phyloP scores from a whole-genome alignment of 2,888 invertebrate genomes.

The Tiphia femorata region DNA sequence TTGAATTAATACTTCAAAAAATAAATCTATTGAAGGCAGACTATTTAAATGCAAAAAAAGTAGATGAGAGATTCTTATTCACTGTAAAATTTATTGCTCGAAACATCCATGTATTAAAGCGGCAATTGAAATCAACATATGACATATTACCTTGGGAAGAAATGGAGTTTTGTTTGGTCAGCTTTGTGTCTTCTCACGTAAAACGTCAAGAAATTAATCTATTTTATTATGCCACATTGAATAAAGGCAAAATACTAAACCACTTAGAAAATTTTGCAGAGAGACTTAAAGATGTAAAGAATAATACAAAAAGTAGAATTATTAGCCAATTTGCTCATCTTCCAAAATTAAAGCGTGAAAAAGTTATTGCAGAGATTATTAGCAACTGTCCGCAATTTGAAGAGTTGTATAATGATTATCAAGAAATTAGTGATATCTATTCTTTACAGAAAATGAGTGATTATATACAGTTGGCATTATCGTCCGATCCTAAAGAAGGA shows the following conservation, averaged over 20 bases:
- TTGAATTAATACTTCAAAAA: constrained; percentile 19
- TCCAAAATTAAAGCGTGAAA: constrained; percentile 20
- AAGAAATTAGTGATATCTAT: constrained; percentile 36
- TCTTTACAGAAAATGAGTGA: constrained; percentile 36
- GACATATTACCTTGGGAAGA: constrained; percentile 48
- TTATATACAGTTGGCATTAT: constrained; percentile 26
- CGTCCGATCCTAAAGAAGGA: constrained; percentile 19
- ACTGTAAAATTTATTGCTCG: constrained; percentile 29
- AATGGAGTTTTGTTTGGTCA: constrained; percentile 45
- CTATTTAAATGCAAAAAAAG: constrained; percentile 8
- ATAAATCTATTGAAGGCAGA: constrained; percentile 14
- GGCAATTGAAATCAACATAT: constrained; percentile 41
- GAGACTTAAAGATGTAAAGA: constrained; percentile 12
- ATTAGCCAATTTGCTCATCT: constrained; percentile 3
- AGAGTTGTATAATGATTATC: constrained; percentile 37
- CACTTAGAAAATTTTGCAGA: constrained; percentile 28
- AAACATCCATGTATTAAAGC: constrained; percentile 42
- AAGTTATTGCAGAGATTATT: constrained; percentile 11
- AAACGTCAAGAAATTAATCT: constrained; percentile 31
- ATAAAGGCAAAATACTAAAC: constrained; percentile 22
- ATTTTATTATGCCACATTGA: constrained; percentile 18
- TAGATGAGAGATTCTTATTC: constrained; percentile 33
- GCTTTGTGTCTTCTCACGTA: constrained; percentile 33
- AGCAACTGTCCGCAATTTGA: constrained; percentile 18
- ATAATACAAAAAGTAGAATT: neutral